Percentiles rank a stretch among this genome's conserved stretches.
These are phyloP conservation scores for Lycodopsis pacificus DNA, from an alignment of 2,797 vertebrate species.

Conservation along the genomic window DNA sequence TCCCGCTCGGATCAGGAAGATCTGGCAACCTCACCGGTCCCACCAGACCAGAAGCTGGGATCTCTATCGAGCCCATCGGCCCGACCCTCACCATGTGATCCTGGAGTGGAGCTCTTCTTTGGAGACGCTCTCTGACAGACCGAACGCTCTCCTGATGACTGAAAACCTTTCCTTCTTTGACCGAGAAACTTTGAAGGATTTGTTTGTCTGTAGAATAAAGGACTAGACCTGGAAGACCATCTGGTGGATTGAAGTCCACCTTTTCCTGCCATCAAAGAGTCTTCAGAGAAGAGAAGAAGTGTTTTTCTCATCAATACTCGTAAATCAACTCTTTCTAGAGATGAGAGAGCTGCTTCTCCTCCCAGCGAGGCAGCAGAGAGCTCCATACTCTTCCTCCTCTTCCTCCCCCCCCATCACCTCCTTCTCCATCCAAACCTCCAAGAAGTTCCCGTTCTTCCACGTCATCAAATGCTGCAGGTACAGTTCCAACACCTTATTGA, in stretches of 20 bases:
- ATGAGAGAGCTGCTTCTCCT: constrained; percentile 81
- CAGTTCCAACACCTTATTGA: not conserved
- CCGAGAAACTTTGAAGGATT: not conserved
- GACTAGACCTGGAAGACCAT: not conserved
- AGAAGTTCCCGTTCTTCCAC: constrained; percentile 95
- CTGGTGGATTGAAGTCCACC: not conserved
- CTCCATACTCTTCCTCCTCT: not conserved
- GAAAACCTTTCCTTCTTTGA: not conserved
- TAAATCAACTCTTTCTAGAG: not conserved
- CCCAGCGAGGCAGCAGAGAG: constrained; percentile 59
- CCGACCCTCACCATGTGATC: constrained; percentile 73
- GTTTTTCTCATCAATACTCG: not conserved
- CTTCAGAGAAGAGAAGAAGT: not conserved
- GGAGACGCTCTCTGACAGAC: constrained; percentile 68
- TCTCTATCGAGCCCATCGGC: not conserved
- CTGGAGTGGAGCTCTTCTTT: constrained; percentile 77
- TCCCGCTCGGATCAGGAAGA: constrained; percentile 45
- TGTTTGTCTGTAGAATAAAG: not conserved
- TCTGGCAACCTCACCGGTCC: constrained; percentile 63
- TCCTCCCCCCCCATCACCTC: constrained; percentile 71
- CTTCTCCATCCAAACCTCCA: constrained; percentile 88
- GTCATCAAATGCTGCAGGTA: constrained; percentile 95
- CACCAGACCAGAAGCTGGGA: constrained; percentile 29
- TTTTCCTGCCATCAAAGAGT: not conserved
- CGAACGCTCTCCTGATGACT: constrained; percentile 73